Conservation (phyloP, 2,888 invertebrate genomes). For the Monopis laevigella region DNA sequence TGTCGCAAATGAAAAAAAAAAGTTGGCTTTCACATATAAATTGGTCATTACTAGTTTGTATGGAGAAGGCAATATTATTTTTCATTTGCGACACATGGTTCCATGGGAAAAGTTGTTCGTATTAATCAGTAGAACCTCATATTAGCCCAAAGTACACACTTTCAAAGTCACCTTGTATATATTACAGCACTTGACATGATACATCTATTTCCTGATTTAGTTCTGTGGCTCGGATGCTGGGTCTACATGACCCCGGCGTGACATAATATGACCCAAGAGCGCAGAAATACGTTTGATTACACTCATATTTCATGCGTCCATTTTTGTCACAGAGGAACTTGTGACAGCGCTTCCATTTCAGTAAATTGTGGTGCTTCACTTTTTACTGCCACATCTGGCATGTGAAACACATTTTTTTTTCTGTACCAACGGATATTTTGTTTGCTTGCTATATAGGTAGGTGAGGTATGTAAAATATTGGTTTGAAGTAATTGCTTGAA, state of each 20-base stretch:
- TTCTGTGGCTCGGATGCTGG: conserved; percentile 29
- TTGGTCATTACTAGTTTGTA: no score
- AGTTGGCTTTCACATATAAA: no score
- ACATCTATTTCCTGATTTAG: no score
- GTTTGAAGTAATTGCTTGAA: no score
- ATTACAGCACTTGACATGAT: no score
- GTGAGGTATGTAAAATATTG: background rate
- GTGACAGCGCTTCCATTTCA: conserved; percentile 33
- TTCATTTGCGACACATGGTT: no score
- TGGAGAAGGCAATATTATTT: no score
- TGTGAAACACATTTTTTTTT: conserved; percentile 11
- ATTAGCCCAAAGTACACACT: no score
- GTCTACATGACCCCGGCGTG: conserved; percentile 24
- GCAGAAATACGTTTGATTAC: conserved; percentile 31
- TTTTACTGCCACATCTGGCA: conserved; percentile 30
- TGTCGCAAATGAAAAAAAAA: no score
- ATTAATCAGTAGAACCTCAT: no score
- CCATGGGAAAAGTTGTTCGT: no score
- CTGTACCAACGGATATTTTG: background rate
- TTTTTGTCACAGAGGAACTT: conserved; percentile 31
- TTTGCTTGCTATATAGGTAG: background rate
- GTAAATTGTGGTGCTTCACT: conserved; percentile 33
- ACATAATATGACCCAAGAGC: conserved; percentile 17
- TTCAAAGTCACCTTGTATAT: no score
- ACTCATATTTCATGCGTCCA: conserved; percentile 34